phyloP scores from a whole-genome alignment of 2,888 invertebrate genomes.

The Athripsodes cinereus region DNA sequence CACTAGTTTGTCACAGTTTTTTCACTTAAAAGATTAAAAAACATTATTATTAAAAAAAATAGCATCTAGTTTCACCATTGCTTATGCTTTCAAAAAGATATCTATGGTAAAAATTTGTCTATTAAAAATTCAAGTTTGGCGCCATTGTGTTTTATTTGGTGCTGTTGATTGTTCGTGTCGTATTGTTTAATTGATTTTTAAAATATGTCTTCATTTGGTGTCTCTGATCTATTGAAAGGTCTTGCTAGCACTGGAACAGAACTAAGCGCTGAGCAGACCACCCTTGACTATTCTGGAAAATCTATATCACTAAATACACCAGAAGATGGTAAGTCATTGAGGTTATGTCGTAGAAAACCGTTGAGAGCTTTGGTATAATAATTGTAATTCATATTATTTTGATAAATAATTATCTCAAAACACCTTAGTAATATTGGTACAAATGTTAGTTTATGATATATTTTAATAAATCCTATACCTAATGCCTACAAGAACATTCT shows the following conservation, averaged over 20 bases:
- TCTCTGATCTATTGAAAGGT: neutral
- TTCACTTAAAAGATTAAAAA: too few relatives aligned
- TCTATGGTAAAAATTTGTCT: too few relatives aligned
- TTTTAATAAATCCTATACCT: too few relatives aligned
- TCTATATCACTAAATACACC: slow-evolving; percentile 71
- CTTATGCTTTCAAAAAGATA: too few relatives aligned
- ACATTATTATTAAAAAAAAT: too few relatives aligned
- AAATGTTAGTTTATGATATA: too few relatives aligned
- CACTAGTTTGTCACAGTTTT: too few relatives aligned
- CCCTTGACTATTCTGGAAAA: slow-evolving; percentile 73
- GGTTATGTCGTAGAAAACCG: slow-evolving; percentile 26
- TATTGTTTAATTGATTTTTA: neutral
- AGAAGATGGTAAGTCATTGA: slow-evolving; percentile 61
- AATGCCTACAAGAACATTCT: too few relatives aligned
- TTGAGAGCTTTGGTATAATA: neutral
- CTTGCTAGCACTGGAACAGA: neutral
- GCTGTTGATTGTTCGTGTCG: neutral
- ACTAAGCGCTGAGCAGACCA: neutral
- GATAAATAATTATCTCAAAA: neutral
- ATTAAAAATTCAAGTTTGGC: too few relatives aligned
- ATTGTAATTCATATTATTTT: neutral
- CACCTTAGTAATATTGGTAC: neutral
- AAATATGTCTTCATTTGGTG: neutral
- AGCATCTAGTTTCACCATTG: too few relatives aligned
- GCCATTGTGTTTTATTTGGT: neutral